phyloP scores from a whole-genome alignment of 2,797 vertebrate genomes.

The Gallinago nigripennis region DNA sequence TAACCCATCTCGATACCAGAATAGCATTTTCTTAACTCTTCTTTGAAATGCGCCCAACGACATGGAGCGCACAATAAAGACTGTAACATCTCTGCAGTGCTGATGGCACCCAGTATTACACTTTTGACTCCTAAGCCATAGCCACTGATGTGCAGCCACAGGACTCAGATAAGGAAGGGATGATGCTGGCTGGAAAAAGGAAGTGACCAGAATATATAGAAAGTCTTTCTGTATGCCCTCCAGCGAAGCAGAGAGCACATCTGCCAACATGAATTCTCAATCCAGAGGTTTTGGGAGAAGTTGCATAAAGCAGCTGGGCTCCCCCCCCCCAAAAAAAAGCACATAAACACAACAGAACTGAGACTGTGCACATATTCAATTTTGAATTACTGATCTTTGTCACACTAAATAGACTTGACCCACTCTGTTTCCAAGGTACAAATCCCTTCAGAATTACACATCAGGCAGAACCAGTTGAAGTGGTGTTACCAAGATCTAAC shows the following conservation, averaged over 20 bases:
- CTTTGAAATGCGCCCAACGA: not conserved
- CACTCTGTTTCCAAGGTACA: not conserved
- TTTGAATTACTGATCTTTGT: not conserved
- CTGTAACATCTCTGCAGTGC: not conserved
- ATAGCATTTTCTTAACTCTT: not conserved
- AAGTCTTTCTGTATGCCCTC: not conserved
- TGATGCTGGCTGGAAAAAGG: not conserved
- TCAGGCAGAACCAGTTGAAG: not conserved
- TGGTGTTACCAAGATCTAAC: not conserved
- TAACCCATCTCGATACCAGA: not conserved
- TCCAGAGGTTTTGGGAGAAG: not conserved
- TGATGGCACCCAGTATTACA: not conserved
- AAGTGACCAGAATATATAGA: not conserved
- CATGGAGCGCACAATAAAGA: not conserved
- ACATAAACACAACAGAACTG: not conserved
- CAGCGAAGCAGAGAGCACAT: not conserved
- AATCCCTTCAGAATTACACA: not conserved
- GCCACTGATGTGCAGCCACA: rapidly evolving
- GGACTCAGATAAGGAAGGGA: not conserved
- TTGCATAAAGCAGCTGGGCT: not conserved
- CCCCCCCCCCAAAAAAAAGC: not conserved
- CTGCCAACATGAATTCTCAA: not conserved
- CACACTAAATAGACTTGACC: not conserved
- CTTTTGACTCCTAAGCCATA: not conserved
- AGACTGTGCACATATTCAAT: not conserved